phyloP scores from a whole-genome alignment of 2,113 vertebrate genomes.

The Larimichthys polyactis region DNA sequence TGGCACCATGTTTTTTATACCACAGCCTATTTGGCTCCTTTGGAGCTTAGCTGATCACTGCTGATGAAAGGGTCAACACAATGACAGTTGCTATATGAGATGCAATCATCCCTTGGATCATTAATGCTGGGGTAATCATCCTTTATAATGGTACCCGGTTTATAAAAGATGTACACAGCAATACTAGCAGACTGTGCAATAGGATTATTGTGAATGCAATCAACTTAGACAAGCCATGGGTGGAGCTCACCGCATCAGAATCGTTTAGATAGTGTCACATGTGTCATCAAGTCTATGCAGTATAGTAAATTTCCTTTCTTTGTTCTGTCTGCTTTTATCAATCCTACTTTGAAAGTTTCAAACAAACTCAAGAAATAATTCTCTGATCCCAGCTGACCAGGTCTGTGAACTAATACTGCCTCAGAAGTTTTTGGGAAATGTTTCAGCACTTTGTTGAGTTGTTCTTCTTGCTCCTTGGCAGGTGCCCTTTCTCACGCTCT shows the following conservation, averaged over 20 bases:
- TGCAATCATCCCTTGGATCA: slow-evolving; percentile 65
- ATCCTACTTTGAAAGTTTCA: slow-evolving; percentile 7
- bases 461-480: slow-evolving; percentile 54
- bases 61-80: slow-evolving; percentile 76
- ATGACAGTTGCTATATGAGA: slow-evolving; percentile 71
- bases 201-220: slow-evolving; percentile 43
- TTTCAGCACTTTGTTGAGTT: slow-evolving; percentile 57
- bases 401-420: neutral
- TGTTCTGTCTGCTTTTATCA: slow-evolving; percentile 9
- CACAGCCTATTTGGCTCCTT: slow-evolving; percentile 74
- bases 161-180: slow-evolving; percentile 65
- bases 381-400: slow-evolving; percentile 33
- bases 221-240: slow-evolving; percentile 31
- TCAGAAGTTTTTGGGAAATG: slow-evolving; percentile 58
- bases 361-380: slow-evolving; percentile 3
- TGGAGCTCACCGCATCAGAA: slow-evolving; percentile 23
- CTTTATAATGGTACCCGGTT: slow-evolving; percentile 62
- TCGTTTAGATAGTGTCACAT: slow-evolving; percentile 41
- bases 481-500: slow-evolving; percentile 83
- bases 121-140: slow-evolving; percentile 76
- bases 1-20: slow-evolving; percentile 72
- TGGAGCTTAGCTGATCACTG: slow-evolving; percentile 73
- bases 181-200: slow-evolving; percentile 45
- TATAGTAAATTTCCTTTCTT: slow-evolving; percentile 10
- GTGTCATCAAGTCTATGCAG: slow-evolving; percentile 5